Base-by-base conservation (phyloP, 2,888 invertebrate species). In the Machimus rusticus region DNA sequence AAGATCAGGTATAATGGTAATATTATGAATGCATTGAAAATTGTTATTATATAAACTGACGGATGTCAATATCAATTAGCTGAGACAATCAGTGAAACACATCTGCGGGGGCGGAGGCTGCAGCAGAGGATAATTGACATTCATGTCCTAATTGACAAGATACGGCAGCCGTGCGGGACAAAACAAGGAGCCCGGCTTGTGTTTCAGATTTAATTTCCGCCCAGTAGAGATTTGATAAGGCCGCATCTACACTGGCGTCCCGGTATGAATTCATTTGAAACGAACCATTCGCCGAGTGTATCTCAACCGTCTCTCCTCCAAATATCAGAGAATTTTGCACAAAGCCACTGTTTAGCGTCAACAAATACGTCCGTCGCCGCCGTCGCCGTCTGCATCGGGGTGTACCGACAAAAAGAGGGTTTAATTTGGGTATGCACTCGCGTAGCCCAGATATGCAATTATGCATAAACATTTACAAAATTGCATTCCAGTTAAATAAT, bases 401-500 rank as follows among this genome's bases (percentile, higher is more conserved):
- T 8, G 9, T 2, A 28, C 66, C 1, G 14, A 66, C 8, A 66
- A 66, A 66, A 23, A 66, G 66, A 76, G 39, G 34, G 19, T 37
- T 76, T 76, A 76, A 76, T 76, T 76, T 76, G 6, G 37, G n/a
- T 16, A 39, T 76, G 76, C 34, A 37, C 9, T 76, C 76, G 74
- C 43, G 37, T 74, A 43, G 37, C 81, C 86, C 82, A 88, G 82
- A 86, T 88, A 86, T 74, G 88, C 88, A 86, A 88, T 88, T 88
- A 88, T 88, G 88, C 88, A 88, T 88, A 86, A 88, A 82, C 86
- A 88, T 88, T 88, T 88, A 88, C 88, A 86, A 88, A 88, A 88
- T 88, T 86, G 78, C 82, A 86, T 88, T 88, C 57, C 82, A 55
- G 76, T 86, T 82, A 81, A 88, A 86, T 88, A 82, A 86, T 86